Evolutionary conservation across 2,797 vertebrate species (phyloP), one percentile per base, ranked within the genome.

Genomic region (Phyllotis vaccarum): DNA sequence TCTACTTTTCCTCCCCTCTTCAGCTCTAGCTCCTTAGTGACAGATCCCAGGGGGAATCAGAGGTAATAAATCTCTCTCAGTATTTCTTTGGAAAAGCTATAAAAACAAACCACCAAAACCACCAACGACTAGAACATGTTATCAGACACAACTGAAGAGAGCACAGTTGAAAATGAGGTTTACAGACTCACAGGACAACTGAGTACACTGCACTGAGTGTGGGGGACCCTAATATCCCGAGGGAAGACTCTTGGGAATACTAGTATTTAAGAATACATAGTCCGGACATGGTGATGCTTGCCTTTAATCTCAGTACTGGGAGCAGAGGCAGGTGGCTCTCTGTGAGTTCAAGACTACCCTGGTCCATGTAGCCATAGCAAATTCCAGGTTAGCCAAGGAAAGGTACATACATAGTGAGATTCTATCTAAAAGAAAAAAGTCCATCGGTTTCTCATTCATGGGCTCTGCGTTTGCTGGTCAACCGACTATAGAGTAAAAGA

Each of bases 81-180:
- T 90, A 93, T 24, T 97, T 97, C 89, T 96, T 70, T 79, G 80
- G 93, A 96, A 96, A 90, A 92, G 16, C 52, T 96, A 12, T 91
- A 64, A 82, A 40, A 43, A 46, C 24, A 56, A 29, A 14, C 52
- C 72, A 58, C 56, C 43, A 83, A 5, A 11, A 40, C 11, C 31
- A 8, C 19, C 19, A 92, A 91, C 79, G 49, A 91, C 21, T 56
- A 91, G 64, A 70, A 95, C 66, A 83, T 29, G 13, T 92, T 95
- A 90, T 34, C 3, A 31, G 66, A 62, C 62, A 24, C 62, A 52
- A 68, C 62, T 52, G 43, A 49, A 49, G 60, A 29, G 64, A 93
- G 56, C n/a, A 60, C 3, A 54, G 46, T 68, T 93, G 78, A 87
- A 90, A 76, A 81, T 24, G 29, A 85, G 7, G 9, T 91, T 49